Base-by-base conservation (phyloP, 2,888 invertebrate genomes). In the Podotricha telesiphe region DNA sequence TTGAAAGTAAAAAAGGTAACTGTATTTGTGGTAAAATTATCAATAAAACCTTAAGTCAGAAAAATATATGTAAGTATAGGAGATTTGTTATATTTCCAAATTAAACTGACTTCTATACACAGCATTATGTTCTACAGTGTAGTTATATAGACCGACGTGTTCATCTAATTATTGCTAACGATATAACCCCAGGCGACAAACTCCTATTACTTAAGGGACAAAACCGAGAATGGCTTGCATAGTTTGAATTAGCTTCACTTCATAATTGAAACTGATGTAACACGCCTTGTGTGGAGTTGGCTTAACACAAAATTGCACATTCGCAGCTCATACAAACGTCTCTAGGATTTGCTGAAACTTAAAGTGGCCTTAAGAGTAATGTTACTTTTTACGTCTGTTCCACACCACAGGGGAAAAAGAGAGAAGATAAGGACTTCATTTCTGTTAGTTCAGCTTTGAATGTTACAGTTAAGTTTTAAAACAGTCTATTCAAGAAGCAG, bases 321-420 rank as follows among this genome's bases (percentile, higher is more conserved):
- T 68, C 70, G 53, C 73, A 71, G 73, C 67, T 72, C 72, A 72
- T 68, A 68, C 72, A 69, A 71, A 74, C 68, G 74, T 75, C 71
- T 75, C 68, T 69, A 69, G 70, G 67, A 69, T 76, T 74, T 73
- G 67, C 73, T 70, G 71, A 65, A 68, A 64, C 72, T 65, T 34
- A 67, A 68, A 73, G 66, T 67, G 62, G 65, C 63, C 73, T 70
- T 66, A 19, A 61, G 72, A 67, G 73, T 64, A 66, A 68, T 65
- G 59, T 73, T 70, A 61, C 68, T 64, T 72, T 73, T 73, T 68
- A 73, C 68, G 67, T 72, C 67, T 68, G 28, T 70, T 62, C 56
- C 59, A 40, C 51, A 42, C 63, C 56, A 63, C 66, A 59, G 58
- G 64, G 66, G 53, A 59, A 65, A 70, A 40, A 45, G 66, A 56